Evolutionary conservation across 1,140 invertebrate genomes (phyloP), one percentile per base, ranked within the genome.

Genomic region (Drosophila nigrodunni): DNA sequence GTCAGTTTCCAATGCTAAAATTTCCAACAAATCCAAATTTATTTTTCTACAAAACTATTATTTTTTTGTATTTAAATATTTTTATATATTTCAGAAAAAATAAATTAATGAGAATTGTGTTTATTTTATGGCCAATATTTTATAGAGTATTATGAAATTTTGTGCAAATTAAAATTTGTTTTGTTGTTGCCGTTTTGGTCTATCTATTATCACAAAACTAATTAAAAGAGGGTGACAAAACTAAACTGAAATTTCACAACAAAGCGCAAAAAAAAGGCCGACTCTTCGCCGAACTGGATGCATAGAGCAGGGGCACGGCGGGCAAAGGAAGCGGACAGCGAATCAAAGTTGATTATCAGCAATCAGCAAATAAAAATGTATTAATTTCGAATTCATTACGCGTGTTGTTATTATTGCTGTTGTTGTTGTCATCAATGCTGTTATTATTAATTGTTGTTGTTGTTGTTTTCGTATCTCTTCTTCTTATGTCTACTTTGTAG

Each of bases 321-420:
- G 3, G 54, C 13, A 18, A 9, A 47, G 46, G 57, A 15, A 47
- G 49, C 59, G 70, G 39, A 30, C 70, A 65, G 52, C 64, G 74
- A 77, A 76, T 80, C 77, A 62, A 74, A 77, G 61, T 76, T 72
- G 60, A 76, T 76, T 72, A 76, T 76, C 74, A 78, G 44, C 66
- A 41, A 50, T 59, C 43, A 47, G 67, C 66, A 52, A 46, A 78
- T 77, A 60, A 68, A 77, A 83, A 82, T 82, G 79, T 82, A 83
- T 83, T 80, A 82, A 83, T 83, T 80, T 70, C 61, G 58, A 49
- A 70, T 80, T 85, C 74, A 85, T 83, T 78, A 83, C 74, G 55
- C 47, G 68, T 76, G 74, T 76, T 72, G 68, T 66, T 76, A 57
- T 71, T 71, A 55, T 59, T 71, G 25, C 65, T 71, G 39, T 64